Percentiles rank a stretch among this genome's conserved stretches.
These are phyloP conservation scores for Silurus lanzhouensis DNA, from an alignment of 2,797 vertebrate species.

Conservation along the genomic window DNA sequence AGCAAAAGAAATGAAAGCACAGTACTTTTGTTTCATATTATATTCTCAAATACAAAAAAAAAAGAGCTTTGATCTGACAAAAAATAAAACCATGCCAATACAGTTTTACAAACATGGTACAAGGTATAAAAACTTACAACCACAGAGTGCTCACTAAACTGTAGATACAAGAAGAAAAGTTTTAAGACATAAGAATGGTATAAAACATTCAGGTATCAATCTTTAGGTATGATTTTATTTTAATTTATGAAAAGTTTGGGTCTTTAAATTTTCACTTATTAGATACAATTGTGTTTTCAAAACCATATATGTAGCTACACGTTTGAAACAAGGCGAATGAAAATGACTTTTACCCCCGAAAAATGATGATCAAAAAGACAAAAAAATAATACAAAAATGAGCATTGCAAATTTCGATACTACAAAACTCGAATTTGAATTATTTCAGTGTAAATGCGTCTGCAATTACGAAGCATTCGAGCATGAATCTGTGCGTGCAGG, in stretches of 20 bases:
- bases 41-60: conserved; percentile 68
- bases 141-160: conserved; percentile 58
- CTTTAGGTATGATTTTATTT: conserved; percentile 22
- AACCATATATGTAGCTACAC: neutral
- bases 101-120: conserved; percentile 73
- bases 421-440: conserved; percentile 31
- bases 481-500: conserved; percentile 39
- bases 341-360: conserved; percentile 29
- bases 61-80: conserved; percentile 66
- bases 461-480: conserved; percentile 35
- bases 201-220: conserved; percentile 49
- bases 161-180: conserved; percentile 35
- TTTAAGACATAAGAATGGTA: conserved; percentile 52
- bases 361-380: conserved; percentile 38
- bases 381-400: conserved; percentile 20
- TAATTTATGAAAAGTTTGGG: conserved; percentile 49
- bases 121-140: conserved; percentile 75
- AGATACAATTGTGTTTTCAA: conserved; percentile 41
- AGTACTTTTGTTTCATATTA: conserved; percentile 48
- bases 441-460: conserved; percentile 38
- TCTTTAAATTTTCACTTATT: conserved; percentile 45
- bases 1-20: conserved; percentile 13
- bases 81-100: conserved; percentile 65
- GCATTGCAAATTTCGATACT: conserved; percentile 39
- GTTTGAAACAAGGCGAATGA: conserved; percentile 30